Evolutionary conservation across 2,113 vertebrate genomes (phyloP).

Genomic region (Gymnocephalus cernua): DNA sequence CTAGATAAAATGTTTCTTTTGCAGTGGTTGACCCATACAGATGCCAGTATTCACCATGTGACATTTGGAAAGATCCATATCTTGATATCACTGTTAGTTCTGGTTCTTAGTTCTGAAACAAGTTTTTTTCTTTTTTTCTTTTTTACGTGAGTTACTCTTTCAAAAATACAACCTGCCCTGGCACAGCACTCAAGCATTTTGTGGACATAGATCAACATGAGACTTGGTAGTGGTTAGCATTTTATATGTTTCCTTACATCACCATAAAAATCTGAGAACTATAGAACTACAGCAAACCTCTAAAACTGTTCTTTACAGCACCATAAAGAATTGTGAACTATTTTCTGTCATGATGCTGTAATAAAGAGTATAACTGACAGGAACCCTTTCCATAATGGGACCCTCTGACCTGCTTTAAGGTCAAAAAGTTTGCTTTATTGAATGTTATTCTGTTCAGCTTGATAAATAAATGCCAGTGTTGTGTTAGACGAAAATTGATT

Average conservation of each 20-base stretch:
- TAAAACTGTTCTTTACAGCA: background rate
- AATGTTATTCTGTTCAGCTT: conserved; percentile 37
- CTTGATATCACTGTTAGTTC: too few species aligned
- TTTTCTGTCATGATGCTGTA: conserved; percentile 6
- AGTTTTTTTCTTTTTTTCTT: background rate
- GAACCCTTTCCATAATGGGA: background rate
- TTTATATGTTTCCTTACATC: conserved; percentile 18
- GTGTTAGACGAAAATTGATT: conserved; percentile 63
- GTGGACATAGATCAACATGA: background rate
- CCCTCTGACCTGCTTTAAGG: conserved; percentile 29
- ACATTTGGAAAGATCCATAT: background rate
- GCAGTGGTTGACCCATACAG: background rate
- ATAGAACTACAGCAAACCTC: background rate
- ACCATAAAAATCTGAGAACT: background rate
- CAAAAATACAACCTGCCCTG: background rate
- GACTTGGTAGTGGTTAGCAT: background rate
- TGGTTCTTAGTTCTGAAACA: background rate
- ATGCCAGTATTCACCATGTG: rapidly evolving
- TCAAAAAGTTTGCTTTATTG: conserved; percentile 35
- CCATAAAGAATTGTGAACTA: background rate
- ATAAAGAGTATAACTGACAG: background rate
- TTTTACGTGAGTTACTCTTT: background rate
- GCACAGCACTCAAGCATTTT: background rate
- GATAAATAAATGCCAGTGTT: conserved; percentile 37
- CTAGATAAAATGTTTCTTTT: background rate